phyloP scores from a whole-genome alignment of 23 tunicate species.

The Clavelina lepadiformis region DNA sequence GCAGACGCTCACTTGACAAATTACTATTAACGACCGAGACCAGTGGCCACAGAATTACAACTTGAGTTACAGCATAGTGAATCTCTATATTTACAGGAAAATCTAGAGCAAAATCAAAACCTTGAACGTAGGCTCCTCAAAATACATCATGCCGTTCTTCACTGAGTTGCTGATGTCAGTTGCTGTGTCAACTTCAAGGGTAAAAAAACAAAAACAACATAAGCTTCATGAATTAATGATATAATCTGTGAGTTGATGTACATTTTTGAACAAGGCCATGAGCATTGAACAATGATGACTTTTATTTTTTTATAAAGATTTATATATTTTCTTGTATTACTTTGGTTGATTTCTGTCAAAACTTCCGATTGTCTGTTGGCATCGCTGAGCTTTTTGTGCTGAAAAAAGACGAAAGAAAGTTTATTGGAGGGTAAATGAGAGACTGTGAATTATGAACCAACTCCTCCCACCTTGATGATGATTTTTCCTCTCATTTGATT shows the following conservation, averaged over 20 bases:
- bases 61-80: too few relatives aligned
- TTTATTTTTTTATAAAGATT: too few relatives aligned
- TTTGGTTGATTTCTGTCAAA: slow-evolving; percentile 23
- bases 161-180: slow-evolving; percentile 68
- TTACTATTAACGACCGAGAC: too few relatives aligned
- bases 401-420: slow-evolving; percentile 4
- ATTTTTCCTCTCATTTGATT: slow-evolving; percentile 67
- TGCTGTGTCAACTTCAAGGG: slow-evolving; percentile 30
- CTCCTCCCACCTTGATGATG: slow-evolving; percentile 55
- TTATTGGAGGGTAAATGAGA: not conserved
- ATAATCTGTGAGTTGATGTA: not conserved
- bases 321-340: too few relatives aligned
- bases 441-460: too few relatives aligned
- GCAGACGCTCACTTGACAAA: too few relatives aligned
- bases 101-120: too few relatives aligned
- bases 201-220: not conserved
- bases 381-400: slow-evolving; percentile 83
- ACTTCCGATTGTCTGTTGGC: slow-evolving; percentile 56
- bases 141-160: slow-evolving; percentile 88
- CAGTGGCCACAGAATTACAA: too few relatives aligned
- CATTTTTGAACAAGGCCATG: too few relatives aligned
- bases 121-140: slow-evolving; percentile 66
- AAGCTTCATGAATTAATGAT: not conserved
- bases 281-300: too few relatives aligned
- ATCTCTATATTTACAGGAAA: too few relatives aligned